A percentile compares a stretch with the other conserved stretches of the same genome.
These are phyloP conservation scores for Clarias fuscus DNA, from an alignment of 2,797 vertebrate species.

Conservation along the genomic window DNA sequence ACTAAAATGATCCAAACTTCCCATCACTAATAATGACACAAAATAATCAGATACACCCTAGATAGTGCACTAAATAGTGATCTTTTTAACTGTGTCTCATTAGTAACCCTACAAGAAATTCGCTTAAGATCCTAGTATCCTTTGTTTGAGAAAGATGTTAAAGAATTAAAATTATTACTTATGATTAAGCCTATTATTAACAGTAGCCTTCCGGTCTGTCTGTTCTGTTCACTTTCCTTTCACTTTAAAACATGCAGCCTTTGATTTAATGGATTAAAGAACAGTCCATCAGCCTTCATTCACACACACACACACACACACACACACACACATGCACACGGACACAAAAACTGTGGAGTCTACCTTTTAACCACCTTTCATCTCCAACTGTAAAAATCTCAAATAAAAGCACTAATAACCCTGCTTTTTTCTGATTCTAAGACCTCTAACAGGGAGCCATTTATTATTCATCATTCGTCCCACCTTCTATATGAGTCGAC, in stretches of 20 bases:
- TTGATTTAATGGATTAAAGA: conserved; percentile 15
- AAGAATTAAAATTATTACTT: background rate
- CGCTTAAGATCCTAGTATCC: background rate
- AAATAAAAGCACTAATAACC: background rate
- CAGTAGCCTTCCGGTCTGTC: background rate
- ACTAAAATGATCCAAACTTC: no score
- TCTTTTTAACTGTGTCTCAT: background rate
- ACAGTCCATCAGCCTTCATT: background rate
- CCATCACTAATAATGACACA: background rate
- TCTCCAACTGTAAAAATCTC: background rate
- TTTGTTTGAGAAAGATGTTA: background rate
- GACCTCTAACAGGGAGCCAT: background rate
- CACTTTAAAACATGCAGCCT: background rate
- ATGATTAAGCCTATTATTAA: background rate
- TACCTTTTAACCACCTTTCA: conserved; percentile 21
- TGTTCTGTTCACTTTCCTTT: background rate
- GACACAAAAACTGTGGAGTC: background rate
- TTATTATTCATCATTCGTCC: background rate
- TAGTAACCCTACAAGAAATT: background rate
- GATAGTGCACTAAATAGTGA: no score
- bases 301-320: background rate
- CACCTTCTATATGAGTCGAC: background rate
- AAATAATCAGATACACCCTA: no score
- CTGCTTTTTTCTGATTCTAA: background rate
- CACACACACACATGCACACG: background rate